A percentile compares a stretch with the other conserved stretches of the same genome.
Conservation (phyloP, 35 echinoderm and acorn worm species). For the Lytechinus pictus region DNA sequence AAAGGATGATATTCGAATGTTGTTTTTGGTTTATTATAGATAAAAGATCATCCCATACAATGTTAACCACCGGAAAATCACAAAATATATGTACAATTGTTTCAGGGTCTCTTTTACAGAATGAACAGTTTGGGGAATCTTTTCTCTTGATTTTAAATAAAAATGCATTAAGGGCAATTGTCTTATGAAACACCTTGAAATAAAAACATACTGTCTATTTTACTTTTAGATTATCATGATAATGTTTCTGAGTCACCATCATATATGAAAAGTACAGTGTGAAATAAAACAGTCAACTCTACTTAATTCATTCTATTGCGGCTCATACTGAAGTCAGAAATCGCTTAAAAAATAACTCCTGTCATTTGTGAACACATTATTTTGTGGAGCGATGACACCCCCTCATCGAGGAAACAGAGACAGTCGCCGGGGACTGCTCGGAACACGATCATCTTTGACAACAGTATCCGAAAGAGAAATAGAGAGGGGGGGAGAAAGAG, state of each 20-base stretch:
- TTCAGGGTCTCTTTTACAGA: too few relatives aligned
- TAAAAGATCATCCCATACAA: too few relatives aligned
- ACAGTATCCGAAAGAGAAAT: neutral
- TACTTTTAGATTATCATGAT: neutral
- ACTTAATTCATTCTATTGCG: neutral
- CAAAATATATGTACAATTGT: too few relatives aligned
- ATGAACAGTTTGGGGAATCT: too few relatives aligned
- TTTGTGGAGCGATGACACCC: constrained; percentile 46
- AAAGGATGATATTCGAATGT: too few relatives aligned
- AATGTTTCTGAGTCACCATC: neutral
- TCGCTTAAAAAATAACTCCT: constrained; percentile 25
- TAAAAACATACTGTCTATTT: neutral
- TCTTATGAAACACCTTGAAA: too few relatives aligned
- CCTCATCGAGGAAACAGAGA: neutral
- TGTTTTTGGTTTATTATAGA: too few relatives aligned
- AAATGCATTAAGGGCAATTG: too few relatives aligned
- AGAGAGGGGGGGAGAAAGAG: neutral
- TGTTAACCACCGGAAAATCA: too few relatives aligned
- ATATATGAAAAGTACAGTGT: neutral
- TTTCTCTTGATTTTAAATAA: too few relatives aligned
- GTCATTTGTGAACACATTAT: too few relatives aligned
- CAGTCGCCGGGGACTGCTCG: neutral
- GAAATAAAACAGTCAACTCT: neutral
- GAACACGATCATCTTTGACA: constrained; percentile 22
- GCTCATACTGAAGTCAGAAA: neutral